phyloP scores from a whole-genome alignment of 2,113 vertebrate genomes.

The Perca schrenkii region DNA sequence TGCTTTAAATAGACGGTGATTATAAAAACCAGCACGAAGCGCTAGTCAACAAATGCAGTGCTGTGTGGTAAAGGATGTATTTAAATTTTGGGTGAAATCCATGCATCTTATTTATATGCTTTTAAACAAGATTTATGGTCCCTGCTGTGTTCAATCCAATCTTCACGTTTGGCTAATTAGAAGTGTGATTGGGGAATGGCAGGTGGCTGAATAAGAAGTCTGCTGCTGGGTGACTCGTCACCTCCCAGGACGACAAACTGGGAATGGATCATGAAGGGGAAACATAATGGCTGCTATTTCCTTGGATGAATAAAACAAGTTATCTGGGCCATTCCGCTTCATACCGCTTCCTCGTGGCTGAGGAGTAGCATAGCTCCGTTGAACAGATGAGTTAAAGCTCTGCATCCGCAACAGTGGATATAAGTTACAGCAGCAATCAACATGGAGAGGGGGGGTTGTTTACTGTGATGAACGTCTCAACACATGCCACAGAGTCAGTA shows the following conservation, averaged over 20 bases:
- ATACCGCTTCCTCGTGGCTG: not conserved
- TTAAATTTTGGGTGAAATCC: slow-evolving; percentile 69
- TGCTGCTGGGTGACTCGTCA: slow-evolving; percentile 26
- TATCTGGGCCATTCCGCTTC: slow-evolving; percentile 30
- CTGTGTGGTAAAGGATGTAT: slow-evolving; percentile 50
- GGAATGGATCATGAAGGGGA: slow-evolving; percentile 49
- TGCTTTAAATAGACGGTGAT: slow-evolving; percentile 45
- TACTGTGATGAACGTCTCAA: slow-evolving; percentile 52
- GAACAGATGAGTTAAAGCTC: slow-evolving; percentile 43
- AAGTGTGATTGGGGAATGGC: slow-evolving; percentile 53
- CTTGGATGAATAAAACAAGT: slow-evolving; percentile 8
- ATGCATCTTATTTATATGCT: slow-evolving; percentile 61
- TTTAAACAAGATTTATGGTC: slow-evolving; percentile 58
- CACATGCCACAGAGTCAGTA: slow-evolving; percentile 25
- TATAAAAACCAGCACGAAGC: slow-evolving; percentile 54
- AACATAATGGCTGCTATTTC: slow-evolving; percentile 33
- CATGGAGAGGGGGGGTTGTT: slow-evolving; percentile 39
- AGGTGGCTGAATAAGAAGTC: slow-evolving; percentile 41
- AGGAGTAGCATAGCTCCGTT: not conserved
- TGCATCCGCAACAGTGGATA: slow-evolving; percentile 39
- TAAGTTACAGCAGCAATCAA: slow-evolving; percentile 58
- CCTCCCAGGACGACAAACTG: slow-evolving; percentile 20
- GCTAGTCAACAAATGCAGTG: slow-evolving; percentile 41
- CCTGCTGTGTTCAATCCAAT: slow-evolving; percentile 45
- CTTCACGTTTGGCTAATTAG: slow-evolving; percentile 69